Evolutionary conservation across 2,797 vertebrate species (phyloP), one percentile per base, ranked within the genome.

Genomic region (Sebastes minor): DNA sequence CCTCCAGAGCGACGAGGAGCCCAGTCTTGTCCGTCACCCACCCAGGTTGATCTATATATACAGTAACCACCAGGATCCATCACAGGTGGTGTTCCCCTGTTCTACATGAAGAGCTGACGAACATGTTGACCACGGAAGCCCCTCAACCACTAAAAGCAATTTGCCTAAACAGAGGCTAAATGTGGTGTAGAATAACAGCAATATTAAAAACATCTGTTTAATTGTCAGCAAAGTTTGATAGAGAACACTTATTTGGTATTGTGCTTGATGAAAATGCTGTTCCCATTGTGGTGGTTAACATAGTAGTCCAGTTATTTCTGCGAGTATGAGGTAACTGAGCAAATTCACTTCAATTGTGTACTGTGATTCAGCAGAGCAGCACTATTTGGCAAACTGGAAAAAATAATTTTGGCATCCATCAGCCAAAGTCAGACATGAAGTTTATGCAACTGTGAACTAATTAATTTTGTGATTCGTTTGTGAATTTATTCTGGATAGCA

Each of bases 1-100:
- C 69, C 77, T 83, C 81, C 59, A 76, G 59, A 74, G 85, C 75
- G 84, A 78, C 6, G 42, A 86, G 60, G 68, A 83, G 78, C 12
- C 59, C 69, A 25, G 71, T 64, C 55, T 52, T 61, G 62, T 70
- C 35, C 9, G 5, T 57, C 68, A 63, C 32, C 59, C 71, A 55
- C 25, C 35, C 59, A 74, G 60, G 35, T 76, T 66, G 42, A 20
- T 42, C 4, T 25, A 27, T 12, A 6, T 20, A 52, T 11, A 65
- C 20, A 23, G 22, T 25, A 42, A 71, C 42, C 75, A 57, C 57
- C 63, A 77, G 62, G 33, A 72, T 55, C 23, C 32, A 38, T 63
- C 66, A 64, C 63, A 63, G 81, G 64, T 52, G 67, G 63, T 5
- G 68, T 55, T 66, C 53, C 59, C 55, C 52, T 32, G 22, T 28